A percentile compares a stretch with the other conserved stretches of the same genome.
Evolutionary conservation across 2,888 invertebrate species (phyloP).

Genomic region (Dastarcus helophoroides): DNA sequence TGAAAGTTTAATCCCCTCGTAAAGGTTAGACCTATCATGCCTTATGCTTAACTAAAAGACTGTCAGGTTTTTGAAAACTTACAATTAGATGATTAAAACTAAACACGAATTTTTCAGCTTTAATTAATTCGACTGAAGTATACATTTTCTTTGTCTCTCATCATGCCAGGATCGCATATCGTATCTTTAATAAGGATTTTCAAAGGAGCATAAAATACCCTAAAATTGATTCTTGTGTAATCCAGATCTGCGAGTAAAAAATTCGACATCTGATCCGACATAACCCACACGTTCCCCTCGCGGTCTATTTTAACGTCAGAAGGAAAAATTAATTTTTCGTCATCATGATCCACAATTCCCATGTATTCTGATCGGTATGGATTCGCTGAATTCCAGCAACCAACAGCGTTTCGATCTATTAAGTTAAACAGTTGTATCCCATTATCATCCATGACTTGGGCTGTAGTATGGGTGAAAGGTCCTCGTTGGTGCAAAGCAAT

Average conservation of each 20-base stretch:
- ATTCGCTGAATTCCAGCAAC: conserved; percentile 65
- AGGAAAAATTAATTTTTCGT: conserved; percentile 65
- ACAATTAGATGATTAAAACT: no score
- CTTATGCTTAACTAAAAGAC: no score
- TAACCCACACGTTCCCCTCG: conserved; percentile 62
- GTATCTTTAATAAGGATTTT: conserved; percentile 56
- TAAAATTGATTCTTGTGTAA: conserved; percentile 67
- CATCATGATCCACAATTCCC: conserved; percentile 62
- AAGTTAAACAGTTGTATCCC: conserved; percentile 68
- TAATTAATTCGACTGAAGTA: no score
- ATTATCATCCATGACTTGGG: conserved; percentile 61
- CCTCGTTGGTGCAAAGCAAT: conserved; percentile 54
- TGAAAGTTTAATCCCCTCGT: no score
- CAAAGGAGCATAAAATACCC: conserved; percentile 61
- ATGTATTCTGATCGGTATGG: conserved; percentile 55
- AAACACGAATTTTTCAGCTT: no score
- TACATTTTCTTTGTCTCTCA: no score
- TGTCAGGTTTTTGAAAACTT: no score
- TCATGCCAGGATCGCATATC: no score
- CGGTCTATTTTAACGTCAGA: conserved; percentile 67
- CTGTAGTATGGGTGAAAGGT: conserved; percentile 55
- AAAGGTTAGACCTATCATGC: no score
- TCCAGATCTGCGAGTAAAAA: conserved; percentile 56
- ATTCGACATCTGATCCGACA: conserved; percentile 73
- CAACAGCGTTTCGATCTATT: conserved; percentile 70